A percentile compares a stretch with the other conserved stretches of the same genome.
Conservation (phyloP, 1,140 invertebrate species). For the Drosophila mauritiana region DNA sequence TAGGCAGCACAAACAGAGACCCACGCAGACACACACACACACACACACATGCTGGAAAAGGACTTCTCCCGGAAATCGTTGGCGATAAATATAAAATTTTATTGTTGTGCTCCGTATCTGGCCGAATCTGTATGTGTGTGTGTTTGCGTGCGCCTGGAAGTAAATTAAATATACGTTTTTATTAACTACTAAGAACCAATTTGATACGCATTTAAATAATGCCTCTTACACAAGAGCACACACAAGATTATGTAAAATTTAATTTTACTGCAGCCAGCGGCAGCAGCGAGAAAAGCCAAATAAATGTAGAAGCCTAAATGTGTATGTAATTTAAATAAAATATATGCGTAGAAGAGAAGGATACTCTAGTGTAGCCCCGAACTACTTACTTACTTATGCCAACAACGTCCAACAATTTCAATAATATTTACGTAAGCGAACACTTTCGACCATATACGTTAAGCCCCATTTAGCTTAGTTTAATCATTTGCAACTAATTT, state of each 20-base stretch:
- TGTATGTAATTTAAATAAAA: slow-evolving; percentile 77
- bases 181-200: slow-evolving; percentile 84
- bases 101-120: slow-evolving; percentile 70
- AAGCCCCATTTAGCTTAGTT: slow-evolving; percentile 71
- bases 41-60: slow-evolving; percentile 3
- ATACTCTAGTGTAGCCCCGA: slow-evolving; percentile 46
- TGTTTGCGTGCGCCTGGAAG: slow-evolving; percentile 51
- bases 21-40: slow-evolving; percentile 15
- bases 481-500: slow-evolving; percentile 75
- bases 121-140: slow-evolving; percentile 23
- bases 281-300: slow-evolving; percentile 69
- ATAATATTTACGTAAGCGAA: slow-evolving; percentile 64
- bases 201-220: slow-evolving; percentile 82
- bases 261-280: slow-evolving; percentile 64
- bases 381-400: slow-evolving; percentile 81
- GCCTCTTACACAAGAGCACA: slow-evolving; percentile 41
- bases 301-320: slow-evolving; percentile 67
- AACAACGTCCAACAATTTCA: slow-evolving; percentile 80
- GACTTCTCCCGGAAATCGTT: slow-evolving; percentile 69
- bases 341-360: slow-evolving; percentile 38
- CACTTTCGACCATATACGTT: slow-evolving; percentile 61
- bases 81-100: slow-evolving; percentile 83
- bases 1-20: slow-evolving; percentile 53
- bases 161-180: slow-evolving; percentile 83
- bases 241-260: slow-evolving; percentile 73